Evolutionary conservation across 2,113 vertebrate genomes (phyloP), one percentile per base, ranked within the genome.

Genomic region (Cacatua alba): DNA sequence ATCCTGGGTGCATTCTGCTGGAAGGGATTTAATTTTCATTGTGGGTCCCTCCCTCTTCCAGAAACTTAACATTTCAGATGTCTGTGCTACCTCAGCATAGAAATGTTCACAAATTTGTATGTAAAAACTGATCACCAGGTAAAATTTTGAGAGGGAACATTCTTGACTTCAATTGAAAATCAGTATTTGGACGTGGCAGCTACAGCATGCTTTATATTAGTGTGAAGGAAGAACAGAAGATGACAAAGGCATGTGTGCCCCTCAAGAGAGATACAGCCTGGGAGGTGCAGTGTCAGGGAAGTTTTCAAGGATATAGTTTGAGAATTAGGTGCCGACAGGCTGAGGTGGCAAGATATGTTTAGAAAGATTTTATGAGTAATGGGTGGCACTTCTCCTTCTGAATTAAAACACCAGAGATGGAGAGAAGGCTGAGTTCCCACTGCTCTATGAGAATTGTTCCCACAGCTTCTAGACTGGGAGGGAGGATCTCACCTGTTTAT

Each of bases 251-350:
- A 28, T 5, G 3, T 39, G 57, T 14, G 52, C 2, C 7, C n/a
- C 29, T 52, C 0, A 0, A 23, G 62, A 59, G 52, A 59, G 18
- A 18, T 10, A 14, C 3, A 51, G 43, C 43, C 52, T n/a, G 57
- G 57, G 62, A 62, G 24, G 5, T 26, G 39, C 39, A 60, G 33
- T 23, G n/a, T 9, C 67, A 80, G 70, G 39, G 37, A 88, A 44
- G 13, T 24, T 62, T 12, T 35, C 33, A 57, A 46, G 70, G 49
- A 14, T 55, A 35, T 7, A 11, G 7, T 5, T 68, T 25, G n/a
- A 63, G 41, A 69, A 17, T 4, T 13, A 6, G 11, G 10, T n/a
- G 17, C 41, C 25, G 29, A 82, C 7, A 48, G 69, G 70, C 44
- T 57, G 8, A 85, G 17, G 39, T 1, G 63, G 23, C 70, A 55